These are phyloP conservation scores for Clarias fuscus DNA, from an alignment of 2,797 vertebrate species.

Conservation along the genomic window DNA sequence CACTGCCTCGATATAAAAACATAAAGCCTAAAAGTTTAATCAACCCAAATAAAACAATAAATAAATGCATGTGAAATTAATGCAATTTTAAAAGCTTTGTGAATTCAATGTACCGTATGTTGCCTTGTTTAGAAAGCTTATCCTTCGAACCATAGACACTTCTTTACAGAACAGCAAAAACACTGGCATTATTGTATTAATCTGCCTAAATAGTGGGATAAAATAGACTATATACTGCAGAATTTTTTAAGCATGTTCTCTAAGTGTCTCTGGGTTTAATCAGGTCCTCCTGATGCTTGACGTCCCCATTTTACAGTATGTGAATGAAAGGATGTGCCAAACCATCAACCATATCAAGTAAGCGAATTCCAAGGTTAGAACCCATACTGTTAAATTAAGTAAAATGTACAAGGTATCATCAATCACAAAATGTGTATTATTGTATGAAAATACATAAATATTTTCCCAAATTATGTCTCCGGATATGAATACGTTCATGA, in stretches of 20 bases:
- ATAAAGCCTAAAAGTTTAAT: neutral
- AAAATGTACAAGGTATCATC: neutral
- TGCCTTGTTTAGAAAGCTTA: neutral
- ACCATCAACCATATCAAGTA: too few relatives aligned
- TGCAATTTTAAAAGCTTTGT: neutral
- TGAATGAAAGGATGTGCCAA: too few relatives aligned
- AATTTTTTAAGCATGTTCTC: too few relatives aligned
- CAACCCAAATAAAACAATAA: neutral
- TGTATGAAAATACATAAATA: too few relatives aligned
- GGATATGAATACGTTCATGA: too few relatives aligned
- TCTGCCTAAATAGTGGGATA: neutral
- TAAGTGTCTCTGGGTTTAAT: too few relatives aligned
- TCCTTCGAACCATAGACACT: neutral
- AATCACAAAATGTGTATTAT: too few relatives aligned
- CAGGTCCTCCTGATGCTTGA: too few relatives aligned
- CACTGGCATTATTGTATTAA: neutral
- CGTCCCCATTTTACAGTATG: too few relatives aligned
- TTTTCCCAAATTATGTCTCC: too few relatives aligned
- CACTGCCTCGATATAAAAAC: neutral
- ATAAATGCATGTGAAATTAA: neutral
- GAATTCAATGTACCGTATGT: too few relatives aligned
- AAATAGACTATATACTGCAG: too few relatives aligned
- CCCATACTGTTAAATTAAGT: neutral
- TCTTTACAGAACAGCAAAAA: neutral
- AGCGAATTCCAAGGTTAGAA: neutral